Evolutionary conservation across 2,888 invertebrate genomes (phyloP), one percentile per base, ranked within the genome.

Genomic region (Euzetes globulus): DNA sequence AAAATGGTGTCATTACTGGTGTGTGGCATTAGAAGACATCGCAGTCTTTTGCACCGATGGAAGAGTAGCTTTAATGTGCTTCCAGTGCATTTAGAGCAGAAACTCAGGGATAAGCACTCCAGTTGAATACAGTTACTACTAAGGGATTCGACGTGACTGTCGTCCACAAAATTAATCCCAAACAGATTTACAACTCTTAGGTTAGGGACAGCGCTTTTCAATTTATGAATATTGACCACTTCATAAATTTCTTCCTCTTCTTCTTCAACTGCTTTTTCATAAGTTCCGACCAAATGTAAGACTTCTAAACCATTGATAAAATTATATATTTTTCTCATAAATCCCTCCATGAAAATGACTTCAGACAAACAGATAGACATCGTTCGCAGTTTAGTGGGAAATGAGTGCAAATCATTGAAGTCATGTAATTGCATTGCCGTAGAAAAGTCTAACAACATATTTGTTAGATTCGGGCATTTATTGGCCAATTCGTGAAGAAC

Each of bases 261-360:
- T 81, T 98, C 97, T 82, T 97, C 95, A 5, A 77, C 77, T n/a
- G 77, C 77, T 82, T 96, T 96, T 82, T 97, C 97, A 82, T 97
- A 97, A 0, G 96, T 97, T 91, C 93, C 99, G 81, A 99, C 93
- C 74, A 99, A 87, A 84, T 99, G 99, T 73, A 99, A 86, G 74
- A 95, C 92, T 85, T 99, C 96, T 75, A 99, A 84, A 5, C 98
- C 98, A 79, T 98, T 98, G 81, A 99, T 95, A 81, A 98, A 99
- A 83, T 98, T 98, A 84, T 99, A 99, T 78, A 99, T 99, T 84
- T 99, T 96, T 79, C 99, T 85, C 94, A 99, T 97, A 83, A 99
- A 99, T 17, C 99, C 99, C 83, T 99, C 99, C 91, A 99, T 94
- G 85, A 99, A 99, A 84, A 99, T 99, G 78, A 99, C 97, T 84